Evolutionary conservation across 2,797 vertebrate species (phyloP).

Genomic region (Pipistrellus pygmaeus): DNA sequence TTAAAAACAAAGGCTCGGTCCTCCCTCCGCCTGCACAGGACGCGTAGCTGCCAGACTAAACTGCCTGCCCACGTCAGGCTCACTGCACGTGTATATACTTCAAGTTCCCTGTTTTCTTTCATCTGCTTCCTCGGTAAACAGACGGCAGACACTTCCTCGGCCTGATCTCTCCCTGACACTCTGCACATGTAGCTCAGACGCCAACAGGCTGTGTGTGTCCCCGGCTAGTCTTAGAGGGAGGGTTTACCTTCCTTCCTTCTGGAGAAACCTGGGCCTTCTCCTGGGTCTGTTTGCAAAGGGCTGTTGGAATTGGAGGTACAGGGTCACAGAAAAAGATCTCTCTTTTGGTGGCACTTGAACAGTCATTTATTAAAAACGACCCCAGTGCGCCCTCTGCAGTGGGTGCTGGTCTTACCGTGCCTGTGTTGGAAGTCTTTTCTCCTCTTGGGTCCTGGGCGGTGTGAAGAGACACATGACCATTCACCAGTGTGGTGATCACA

Average conservation of each 20-base stretch:
- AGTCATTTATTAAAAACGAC: not conserved
- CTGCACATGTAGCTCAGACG: conserved; percentile 53
- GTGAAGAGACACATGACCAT: not conserved
- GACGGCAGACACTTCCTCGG: conserved; percentile 60
- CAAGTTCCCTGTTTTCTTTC: conserved; percentile 59
- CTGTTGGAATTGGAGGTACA: not conserved
- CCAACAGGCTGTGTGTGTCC: conserved; percentile 29
- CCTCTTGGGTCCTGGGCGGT: not conserved
- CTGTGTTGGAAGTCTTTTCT: not conserved
- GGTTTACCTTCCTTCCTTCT: conserved; percentile 51
- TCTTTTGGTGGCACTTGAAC: not conserved
- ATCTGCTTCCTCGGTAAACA: conserved; percentile 67
- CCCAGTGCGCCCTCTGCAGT: not conserved
- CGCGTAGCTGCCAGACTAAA: conserved; percentile 37
- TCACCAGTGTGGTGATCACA: not conserved
- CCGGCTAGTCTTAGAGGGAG: conserved; percentile 59
- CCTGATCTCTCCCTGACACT: not conserved
- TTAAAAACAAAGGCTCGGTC: conserved; percentile 8
- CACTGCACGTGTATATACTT: not conserved
- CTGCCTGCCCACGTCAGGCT: conserved; percentile 4
- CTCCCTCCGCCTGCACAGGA: not conserved
- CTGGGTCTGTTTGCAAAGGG: not conserved
- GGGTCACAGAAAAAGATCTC: not conserved
- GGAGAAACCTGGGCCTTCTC: conserved; percentile 15
- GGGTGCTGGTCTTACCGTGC: not conserved